Evolutionary conservation across 2,888 invertebrate genomes (phyloP).

Genomic region (Drosophila neotestacea): DNA sequence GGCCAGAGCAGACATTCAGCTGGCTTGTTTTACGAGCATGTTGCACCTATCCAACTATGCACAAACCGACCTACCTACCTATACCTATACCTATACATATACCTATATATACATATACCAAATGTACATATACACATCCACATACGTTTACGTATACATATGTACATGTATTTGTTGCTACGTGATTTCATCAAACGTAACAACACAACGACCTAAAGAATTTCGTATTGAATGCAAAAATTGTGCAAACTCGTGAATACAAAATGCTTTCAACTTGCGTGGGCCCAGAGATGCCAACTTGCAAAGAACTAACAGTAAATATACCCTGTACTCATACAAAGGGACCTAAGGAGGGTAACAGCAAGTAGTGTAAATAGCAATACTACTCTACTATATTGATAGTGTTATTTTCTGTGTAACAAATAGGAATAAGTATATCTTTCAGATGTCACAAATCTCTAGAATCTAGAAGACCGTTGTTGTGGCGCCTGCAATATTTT

Average conservation of each 20-base stretch:
- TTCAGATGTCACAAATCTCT: no score
- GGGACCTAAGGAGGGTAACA: not conserved
- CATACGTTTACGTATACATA: conserved; percentile 11
- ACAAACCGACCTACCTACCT: conserved; percentile 37
- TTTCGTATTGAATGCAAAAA: conserved; percentile 80
- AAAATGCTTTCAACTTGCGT: conserved; percentile 65
- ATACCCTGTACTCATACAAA: conserved; percentile 14
- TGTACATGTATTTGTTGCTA: conserved; percentile 55
- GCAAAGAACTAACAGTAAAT: conserved; percentile 41
- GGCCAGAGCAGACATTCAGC: conserved; percentile 55
- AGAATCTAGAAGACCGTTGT: no score
- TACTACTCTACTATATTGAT: no score
- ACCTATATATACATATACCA: conserved; percentile 28
- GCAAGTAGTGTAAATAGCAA: not conserved
- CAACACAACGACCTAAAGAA: conserved; percentile 68
- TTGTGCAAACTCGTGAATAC: conserved; percentile 81
- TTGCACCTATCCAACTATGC: conserved; percentile 69
- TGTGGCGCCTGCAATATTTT: no score
- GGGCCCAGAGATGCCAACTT: conserved; percentile 33
- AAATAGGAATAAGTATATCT: no score
- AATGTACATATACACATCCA: conserved; percentile 17
- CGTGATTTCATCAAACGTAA: conserved; percentile 80
- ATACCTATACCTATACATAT: conserved; percentile 1
- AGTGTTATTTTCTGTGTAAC: no score
- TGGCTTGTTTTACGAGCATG: conserved; percentile 76